phyloP scores from a whole-genome alignment of 2,888 invertebrate species.

The Ormyrus rosae region DNA sequence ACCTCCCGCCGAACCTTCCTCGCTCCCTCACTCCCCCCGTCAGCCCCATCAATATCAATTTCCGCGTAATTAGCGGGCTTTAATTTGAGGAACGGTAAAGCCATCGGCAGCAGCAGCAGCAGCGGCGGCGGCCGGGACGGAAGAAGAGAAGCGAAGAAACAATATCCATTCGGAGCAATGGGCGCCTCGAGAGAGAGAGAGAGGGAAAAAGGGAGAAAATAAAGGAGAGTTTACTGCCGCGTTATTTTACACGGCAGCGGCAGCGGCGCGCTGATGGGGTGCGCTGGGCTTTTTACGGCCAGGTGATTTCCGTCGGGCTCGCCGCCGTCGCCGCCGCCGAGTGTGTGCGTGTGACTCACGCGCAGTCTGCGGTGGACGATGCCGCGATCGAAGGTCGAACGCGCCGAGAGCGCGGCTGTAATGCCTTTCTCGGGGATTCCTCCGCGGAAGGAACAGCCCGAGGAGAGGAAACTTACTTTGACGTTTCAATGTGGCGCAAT shows the following conservation, averaged over 20 bases:
- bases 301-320: slow-evolving; percentile 65
- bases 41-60: no score
- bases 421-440: not conserved
- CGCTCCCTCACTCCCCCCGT: no score
- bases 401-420: not conserved
- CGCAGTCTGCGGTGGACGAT: not conserved
- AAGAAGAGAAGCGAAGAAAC: slow-evolving; percentile 14
- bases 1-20: no score
- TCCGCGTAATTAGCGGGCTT: not conserved
- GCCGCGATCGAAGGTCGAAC: slow-evolving; percentile 30
- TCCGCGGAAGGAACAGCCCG: not conserved
- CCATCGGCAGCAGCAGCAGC: not conserved
- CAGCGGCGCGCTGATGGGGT: slow-evolving; percentile 54
- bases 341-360: slow-evolving; percentile 48
- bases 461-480: no score
- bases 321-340: slow-evolving; percentile 19
- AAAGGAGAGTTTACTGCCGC: slow-evolving; percentile 55
- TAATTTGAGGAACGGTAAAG: slow-evolving; percentile 16
- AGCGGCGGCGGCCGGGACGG: no score
- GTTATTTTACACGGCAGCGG: slow-evolving; percentile 58
- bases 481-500: not conserved
- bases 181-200: not conserved
- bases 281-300: slow-evolving; percentile 61
- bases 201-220: slow-evolving; percentile 8
- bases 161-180: slow-evolving; percentile 22